Conservation (phyloP, 2,888 invertebrate species). For the Onthophagus sagittarius region DNA sequence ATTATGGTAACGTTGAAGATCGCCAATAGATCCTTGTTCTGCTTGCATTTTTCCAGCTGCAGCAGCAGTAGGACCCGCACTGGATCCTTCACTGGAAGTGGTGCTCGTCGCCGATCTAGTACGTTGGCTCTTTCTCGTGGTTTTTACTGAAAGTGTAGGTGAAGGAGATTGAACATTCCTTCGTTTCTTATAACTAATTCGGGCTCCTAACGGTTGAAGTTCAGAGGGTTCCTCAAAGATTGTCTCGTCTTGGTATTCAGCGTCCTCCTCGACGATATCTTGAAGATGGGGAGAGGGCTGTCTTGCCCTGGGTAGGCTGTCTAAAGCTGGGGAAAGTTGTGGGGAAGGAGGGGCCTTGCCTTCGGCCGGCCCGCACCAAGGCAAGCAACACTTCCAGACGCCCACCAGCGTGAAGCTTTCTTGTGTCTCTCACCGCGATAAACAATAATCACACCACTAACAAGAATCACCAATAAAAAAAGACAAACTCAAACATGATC, state of each 20-base stretch:
- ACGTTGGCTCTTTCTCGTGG: slow-evolving; percentile 53
- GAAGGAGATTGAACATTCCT: slow-evolving; percentile 56
- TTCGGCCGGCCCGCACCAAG: slow-evolving; percentile 69
- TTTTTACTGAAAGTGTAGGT: slow-evolving; percentile 58
- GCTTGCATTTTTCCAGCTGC: slow-evolving; percentile 79
- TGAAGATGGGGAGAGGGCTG: slow-evolving; percentile 70
- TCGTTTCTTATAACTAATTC: slow-evolving; percentile 40
- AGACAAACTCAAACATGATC: neutral
- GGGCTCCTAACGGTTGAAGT: slow-evolving; percentile 49
- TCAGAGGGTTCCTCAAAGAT: slow-evolving; percentile 52
- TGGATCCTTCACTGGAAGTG: slow-evolving; percentile 44
- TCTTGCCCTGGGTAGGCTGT: slow-evolving; percentile 57
- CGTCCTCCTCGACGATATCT: slow-evolving; percentile 81
- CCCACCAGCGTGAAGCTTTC: slow-evolving; percentile 62
- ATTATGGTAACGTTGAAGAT: slow-evolving; percentile 84
- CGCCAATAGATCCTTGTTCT: slow-evolving; percentile 87
- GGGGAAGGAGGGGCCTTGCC: slow-evolving; percentile 43
- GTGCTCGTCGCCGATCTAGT: slow-evolving; percentile 37
- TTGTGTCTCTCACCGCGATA: slow-evolving; percentile 28
- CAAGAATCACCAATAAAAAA: neutral
- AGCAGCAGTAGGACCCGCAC: slow-evolving; percentile 33
- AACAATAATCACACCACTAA: slow-evolving; percentile 14
- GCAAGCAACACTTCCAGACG: slow-evolving; percentile 80
- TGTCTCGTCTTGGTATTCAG: slow-evolving; percentile 50
- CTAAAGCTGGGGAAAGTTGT: slow-evolving; percentile 51